A percentile compares a stretch with the other conserved stretches of the same genome.
These are phyloP conservation scores for Gambelia wislizenii DNA, from an alignment of 2,797 vertebrate genomes.

Conservation along the genomic window DNA sequence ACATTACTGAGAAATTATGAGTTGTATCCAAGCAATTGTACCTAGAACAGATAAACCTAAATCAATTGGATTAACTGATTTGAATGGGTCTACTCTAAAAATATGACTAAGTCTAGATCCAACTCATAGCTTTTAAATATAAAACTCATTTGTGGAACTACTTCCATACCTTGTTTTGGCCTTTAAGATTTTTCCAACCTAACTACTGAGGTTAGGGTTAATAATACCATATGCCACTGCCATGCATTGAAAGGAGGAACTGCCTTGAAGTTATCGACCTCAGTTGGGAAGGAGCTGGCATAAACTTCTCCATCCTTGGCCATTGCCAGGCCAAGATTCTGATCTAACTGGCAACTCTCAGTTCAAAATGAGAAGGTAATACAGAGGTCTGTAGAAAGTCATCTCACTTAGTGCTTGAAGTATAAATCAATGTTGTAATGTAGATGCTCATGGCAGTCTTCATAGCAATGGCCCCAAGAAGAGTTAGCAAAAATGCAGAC, in stretches of 20 bases:
- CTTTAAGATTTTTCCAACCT: too few species aligned
- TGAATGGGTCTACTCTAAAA: too few species aligned
- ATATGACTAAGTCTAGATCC: too few species aligned
- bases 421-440: too few species aligned
- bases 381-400: neutral
- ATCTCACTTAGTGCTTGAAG: too few species aligned
- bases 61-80: too few species aligned
- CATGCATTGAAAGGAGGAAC: neutral
- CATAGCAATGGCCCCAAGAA: too few species aligned
- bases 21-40: too few species aligned
- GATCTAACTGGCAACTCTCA: neutral
- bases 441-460: too few species aligned
- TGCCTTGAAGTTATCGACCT: neutral
- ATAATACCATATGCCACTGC: neutral
- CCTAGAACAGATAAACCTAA: too few species aligned
- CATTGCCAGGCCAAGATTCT: neutral
- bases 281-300: neutral
- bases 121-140: neutral
- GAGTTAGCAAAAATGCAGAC: too few species aligned
- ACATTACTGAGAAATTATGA: neutral
- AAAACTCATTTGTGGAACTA: neutral
- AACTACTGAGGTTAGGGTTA: neutral
- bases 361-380: neutral
- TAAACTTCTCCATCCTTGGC: neutral
- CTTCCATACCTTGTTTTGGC: neutral